Evolutionary conservation across 2,797 vertebrate species (phyloP), one percentile per base, ranked within the genome.

Genomic region (Chaenodraco wilsoni): DNA sequence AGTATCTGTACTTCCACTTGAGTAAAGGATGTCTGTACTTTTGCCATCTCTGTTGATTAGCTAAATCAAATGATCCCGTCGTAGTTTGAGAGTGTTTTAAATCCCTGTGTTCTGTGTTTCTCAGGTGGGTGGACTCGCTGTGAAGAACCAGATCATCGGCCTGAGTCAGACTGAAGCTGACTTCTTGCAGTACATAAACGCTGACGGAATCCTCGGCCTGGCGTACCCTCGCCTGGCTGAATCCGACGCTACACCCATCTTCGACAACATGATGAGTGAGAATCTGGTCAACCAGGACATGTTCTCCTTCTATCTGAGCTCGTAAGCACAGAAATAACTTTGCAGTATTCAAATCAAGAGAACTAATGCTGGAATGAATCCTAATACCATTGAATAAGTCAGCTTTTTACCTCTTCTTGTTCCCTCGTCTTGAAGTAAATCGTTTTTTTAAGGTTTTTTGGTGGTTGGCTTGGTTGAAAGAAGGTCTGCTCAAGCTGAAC

Each of bases 161-260:
- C 3, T 90, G 72, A 89, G 87, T 17, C 0, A 69, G 58, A 17
- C 10, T 11, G 88, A 90, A 49, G 78, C 84, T 78, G 9, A 79
- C n/a, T 89, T 84, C 76, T 86, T 87, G 89, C 77, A 84, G 66
- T 1, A 88, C 69, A 87, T 89, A 78, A 0, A 3, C 3, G 84
- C 78, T 27, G 88, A 91, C 37, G 91, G 91, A 9, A 87, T 92
- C 61, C 72, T 91, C 64, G 82, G 88, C 33, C 69, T 91, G 76
- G 88, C 87, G 33, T 88, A 83, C 62, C 86, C 84, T 15, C 45
- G 60, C 16, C 76, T 91, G 41, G 31, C 85, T 27, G 76, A 84
- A 23, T 85, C 64, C 3, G 78, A 78, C 0, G 86, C 57, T 6
- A 74, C 83, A 4, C 86, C 90, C 4, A 67, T 91, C 23, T 91